phyloP scores from a whole-genome alignment of 1,140 invertebrate species.

The Zaprionus inermis region DNA sequence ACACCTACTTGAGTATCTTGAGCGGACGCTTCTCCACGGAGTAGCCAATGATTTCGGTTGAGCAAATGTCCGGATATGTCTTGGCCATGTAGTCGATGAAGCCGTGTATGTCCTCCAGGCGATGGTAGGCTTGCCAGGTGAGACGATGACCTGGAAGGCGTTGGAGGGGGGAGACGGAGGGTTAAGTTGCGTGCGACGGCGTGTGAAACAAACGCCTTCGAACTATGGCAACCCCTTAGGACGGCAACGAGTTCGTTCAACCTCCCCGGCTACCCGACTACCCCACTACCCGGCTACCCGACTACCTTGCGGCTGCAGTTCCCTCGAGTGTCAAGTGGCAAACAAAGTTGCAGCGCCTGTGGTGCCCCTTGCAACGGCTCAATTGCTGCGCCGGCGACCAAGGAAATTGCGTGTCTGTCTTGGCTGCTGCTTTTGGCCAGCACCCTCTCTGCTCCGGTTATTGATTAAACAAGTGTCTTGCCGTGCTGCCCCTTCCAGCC shows the following conservation, averaged over 20 bases:
- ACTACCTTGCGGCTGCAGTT: not conserved
- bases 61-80: slow-evolving; percentile 89
- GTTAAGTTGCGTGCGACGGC: not conserved
- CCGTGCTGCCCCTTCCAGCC: not conserved
- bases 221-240: slow-evolving; percentile 32
- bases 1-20: slow-evolving; percentile 86
- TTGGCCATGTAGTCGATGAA: slow-evolving; percentile 90
- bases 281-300: too few relatives aligned
- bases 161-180: too few relatives aligned
- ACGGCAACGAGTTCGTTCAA: slow-evolving; percentile 26
- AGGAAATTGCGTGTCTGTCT: slow-evolving; percentile 52
- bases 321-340: slow-evolving; percentile 35
- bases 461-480: slow-evolving; percentile 77
- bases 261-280: not conserved
- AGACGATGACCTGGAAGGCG: slow-evolving; percentile 88
- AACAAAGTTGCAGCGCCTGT: slow-evolving; percentile 15
- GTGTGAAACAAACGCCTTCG: slow-evolving; percentile 9
- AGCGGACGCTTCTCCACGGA: slow-evolving; percentile 91
- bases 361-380: slow-evolving; percentile 23
- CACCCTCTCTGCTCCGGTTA: slow-evolving; percentile 27
- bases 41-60: slow-evolving; percentile 89
- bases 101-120: slow-evolving; percentile 89
- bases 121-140: slow-evolving; percentile 93
- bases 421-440: not conserved
- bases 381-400: slow-evolving; percentile 24